Conservation (phyloP, 1,140 invertebrate genomes). For the Panagrolaimus sp. region DNA sequence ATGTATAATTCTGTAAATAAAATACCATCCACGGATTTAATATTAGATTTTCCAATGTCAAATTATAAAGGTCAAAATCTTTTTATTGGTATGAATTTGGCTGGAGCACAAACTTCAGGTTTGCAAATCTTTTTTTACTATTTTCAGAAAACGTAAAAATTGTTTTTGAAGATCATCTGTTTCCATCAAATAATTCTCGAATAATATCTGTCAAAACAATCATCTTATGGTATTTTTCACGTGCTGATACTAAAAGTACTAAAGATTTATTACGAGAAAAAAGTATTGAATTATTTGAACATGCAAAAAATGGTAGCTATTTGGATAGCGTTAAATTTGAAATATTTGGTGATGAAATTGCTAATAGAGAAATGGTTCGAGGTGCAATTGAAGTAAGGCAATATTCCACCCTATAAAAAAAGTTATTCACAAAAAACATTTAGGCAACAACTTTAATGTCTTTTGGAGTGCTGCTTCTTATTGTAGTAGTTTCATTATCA, state of each 20-base stretch:
- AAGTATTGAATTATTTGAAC: constrained; percentile 37
- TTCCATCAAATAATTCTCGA: constrained; percentile 32
- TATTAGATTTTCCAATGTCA: constrained; percentile 46
- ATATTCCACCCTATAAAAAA: too few relatives aligned
- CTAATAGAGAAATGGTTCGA: constrained; percentile 23
- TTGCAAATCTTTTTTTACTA: background rate
- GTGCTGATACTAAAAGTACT: constrained; percentile 34
- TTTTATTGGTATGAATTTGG: constrained; percentile 48
- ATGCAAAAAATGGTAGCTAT: constrained; percentile 26
- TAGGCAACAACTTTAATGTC: constrained; percentile 54
- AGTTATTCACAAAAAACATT: too few relatives aligned
- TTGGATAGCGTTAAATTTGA: constrained; percentile 41
- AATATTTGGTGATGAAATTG: constrained; percentile 52
- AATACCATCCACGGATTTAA: constrained; percentile 22
- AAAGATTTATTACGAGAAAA: constrained; percentile 28
- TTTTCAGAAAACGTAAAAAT: background rate
- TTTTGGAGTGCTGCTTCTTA: constrained; percentile 48
- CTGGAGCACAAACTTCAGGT: constrained; percentile 29
- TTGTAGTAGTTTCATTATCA: constrained; percentile 45
- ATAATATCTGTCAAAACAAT: constrained; percentile 35
- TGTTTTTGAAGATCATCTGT: constrained; percentile 18
- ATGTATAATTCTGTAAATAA: constrained; percentile 19
- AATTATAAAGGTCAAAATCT: constrained; percentile 28
- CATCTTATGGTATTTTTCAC: constrained; percentile 48
- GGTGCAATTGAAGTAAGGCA: constrained; percentile 17